Evolutionary conservation across 2,797 vertebrate genomes (phyloP), one percentile per base, ranked within the genome.

Genomic region (Halcyon smyrnensis): DNA sequence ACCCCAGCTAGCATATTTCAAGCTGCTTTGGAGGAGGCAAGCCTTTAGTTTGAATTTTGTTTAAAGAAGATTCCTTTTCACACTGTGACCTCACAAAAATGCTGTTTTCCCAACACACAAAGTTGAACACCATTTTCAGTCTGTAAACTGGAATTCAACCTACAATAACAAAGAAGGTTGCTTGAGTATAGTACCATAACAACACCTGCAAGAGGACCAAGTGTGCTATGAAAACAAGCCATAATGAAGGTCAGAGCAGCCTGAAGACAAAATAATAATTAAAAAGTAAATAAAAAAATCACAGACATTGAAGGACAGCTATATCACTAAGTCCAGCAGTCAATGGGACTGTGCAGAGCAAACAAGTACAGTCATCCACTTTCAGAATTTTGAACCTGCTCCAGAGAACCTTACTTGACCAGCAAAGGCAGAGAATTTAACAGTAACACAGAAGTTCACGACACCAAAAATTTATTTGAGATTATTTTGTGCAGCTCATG

Each of bases 401-500:
- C 39, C 6, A 3, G 9, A 69, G 28, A 20, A 56, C 5, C 87
- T 83, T 37, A 64, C 36, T 71, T 64, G 28, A 74, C 34, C 57
- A 75, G 20, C 5, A 15, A 71, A 89, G 54, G 51, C 37, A 79
- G 34, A 80, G 37, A 56, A 73, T 14, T 82, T 56, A 53, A 46
- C 27, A 39, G 14, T 39, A 77, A 69, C 45, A 79, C 63, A 69
- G 23, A 64, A 91, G n/a, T 45, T 86, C 57, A 62, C 24, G 30
- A 43, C 50, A 65, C 53, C 20, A 81, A 65, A 91, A 84, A 36
- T 30, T 27, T 88, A 15, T 68, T 56, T 67, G 30, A 57, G 41
- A 70, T 90, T 88, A 69, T 93, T 96, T 84, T 85, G 50, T 82
- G 36, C n/a, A 75, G 36, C 46, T 94, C 65, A 48, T 79, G 59